Conservation (phyloP, 2,888 invertebrate species). For the Ceraclea dissimilis region DNA sequence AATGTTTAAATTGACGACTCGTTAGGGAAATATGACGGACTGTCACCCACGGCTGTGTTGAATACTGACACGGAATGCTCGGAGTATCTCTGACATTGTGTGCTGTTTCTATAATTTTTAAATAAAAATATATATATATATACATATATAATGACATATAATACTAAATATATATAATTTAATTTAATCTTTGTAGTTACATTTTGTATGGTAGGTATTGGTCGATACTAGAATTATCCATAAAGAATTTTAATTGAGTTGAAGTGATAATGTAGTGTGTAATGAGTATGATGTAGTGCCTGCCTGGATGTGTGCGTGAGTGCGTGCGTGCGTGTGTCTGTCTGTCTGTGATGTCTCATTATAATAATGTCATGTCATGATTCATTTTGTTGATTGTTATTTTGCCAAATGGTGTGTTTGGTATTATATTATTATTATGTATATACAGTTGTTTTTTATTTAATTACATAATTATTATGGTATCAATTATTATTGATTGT, state of each 20-base stretch:
- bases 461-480: neutral
- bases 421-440: neutral
- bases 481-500: neutral
- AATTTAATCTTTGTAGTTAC: slow-evolving; percentile 21
- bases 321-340: too few relatives aligned
- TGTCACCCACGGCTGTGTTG: slow-evolving; percentile 22
- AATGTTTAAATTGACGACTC: slow-evolving; percentile 19
- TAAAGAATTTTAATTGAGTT: too few relatives aligned
- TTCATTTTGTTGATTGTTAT: neutral
- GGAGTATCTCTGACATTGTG: slow-evolving; percentile 16
- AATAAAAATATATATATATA: slow-evolving; percentile 9
- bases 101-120: slow-evolving; percentile 23
- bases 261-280: too few relatives aligned
- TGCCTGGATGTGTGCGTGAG: too few relatives aligned
- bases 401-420: neutral
- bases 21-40: slow-evolving; percentile 23
- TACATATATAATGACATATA: slow-evolving; percentile 22
- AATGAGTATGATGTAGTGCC: too few relatives aligned
- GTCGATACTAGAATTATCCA: slow-evolving; percentile 18
- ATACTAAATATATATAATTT: slow-evolving; percentile 10
- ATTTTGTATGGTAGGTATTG: slow-evolving; percentile 20
- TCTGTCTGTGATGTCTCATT: too few relatives aligned
- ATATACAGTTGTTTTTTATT: neutral
- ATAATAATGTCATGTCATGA: too few relatives aligned
- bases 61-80: slow-evolving; percentile 21